Conservation (phyloP, 2,113 vertebrate species). For the Harpagus bidentatus region DNA sequence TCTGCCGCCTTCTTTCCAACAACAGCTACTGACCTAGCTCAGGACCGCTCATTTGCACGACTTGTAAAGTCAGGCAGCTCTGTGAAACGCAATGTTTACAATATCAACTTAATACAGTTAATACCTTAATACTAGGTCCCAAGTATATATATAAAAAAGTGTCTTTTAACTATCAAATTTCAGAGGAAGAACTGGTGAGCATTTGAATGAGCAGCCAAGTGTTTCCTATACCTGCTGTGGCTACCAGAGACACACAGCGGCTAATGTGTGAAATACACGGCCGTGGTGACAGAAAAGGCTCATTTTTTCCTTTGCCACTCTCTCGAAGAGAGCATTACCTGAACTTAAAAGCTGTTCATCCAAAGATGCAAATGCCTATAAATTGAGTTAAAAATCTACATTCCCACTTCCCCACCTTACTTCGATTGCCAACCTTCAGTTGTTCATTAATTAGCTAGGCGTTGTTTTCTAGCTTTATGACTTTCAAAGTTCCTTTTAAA, state of each 20-base stretch:
- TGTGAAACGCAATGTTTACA: background rate
- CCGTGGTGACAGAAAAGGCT: rapidly evolving
- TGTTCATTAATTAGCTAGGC: background rate
- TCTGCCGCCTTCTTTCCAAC: background rate
- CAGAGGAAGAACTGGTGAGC: background rate
- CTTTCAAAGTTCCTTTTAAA: background rate
- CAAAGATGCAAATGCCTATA: background rate
- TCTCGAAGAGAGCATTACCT: background rate
- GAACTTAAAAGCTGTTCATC: background rate
- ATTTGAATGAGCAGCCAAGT: background rate
- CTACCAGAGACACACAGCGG: background rate
- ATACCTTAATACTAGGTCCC: background rate
- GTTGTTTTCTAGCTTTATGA: background rate
- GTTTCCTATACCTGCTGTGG: background rate
- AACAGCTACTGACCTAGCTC: background rate
- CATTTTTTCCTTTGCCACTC: background rate
- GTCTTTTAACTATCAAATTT: background rate
- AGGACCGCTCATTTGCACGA: background rate
- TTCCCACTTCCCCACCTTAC: rapidly evolving
- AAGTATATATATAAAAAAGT: background rate
- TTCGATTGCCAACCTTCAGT: background rate
- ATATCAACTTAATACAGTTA: background rate
- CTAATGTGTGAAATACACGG: rapidly evolving
- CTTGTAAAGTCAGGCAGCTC: background rate
- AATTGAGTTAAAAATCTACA: background rate